phyloP scores from a whole-genome alignment of 2,888 invertebrate species.

The Prosopocoilus inquinatus region DNA sequence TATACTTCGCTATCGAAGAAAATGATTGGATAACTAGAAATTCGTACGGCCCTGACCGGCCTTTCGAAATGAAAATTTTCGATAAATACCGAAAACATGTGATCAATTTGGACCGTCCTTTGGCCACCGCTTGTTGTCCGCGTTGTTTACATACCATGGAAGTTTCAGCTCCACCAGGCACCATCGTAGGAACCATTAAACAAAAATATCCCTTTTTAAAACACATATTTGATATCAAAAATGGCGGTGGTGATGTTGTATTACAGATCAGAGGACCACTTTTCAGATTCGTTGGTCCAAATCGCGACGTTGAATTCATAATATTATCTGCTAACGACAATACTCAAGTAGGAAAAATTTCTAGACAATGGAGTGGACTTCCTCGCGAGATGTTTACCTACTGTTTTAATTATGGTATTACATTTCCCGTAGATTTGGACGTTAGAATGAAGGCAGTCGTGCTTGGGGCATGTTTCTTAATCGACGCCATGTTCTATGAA shows the following conservation, averaged over 20 bases:
- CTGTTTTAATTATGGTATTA: conserved; percentile 84
- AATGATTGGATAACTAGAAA: conserved; percentile 82
- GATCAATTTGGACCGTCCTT: conserved; percentile 78
- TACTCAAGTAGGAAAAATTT: conserved; percentile 79
- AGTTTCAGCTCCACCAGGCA: conserved; percentile 72
- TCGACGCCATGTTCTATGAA: conserved; percentile 59
- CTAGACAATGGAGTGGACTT: conserved; percentile 87
- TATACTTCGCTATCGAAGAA: conserved; percentile 80
- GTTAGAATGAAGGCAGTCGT: conserved; percentile 79
- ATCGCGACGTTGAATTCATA: conserved; percentile 82
- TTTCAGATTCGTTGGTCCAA: conserved; percentile 74
- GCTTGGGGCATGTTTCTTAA: conserved; percentile 75
- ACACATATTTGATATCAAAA: conserved; percentile 71
- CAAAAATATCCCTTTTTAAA: conserved; percentile 76
- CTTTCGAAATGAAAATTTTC: conserved; percentile 84
- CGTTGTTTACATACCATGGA: conserved; percentile 66
- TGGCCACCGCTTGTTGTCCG: conserved; percentile 67
- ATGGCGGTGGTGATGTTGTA: conserved; percentile 72
- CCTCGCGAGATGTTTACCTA: conserved; percentile 81
- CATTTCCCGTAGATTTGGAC: conserved; percentile 89
- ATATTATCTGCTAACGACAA: conserved; percentile 75
- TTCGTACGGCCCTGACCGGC: conserved; percentile 77
- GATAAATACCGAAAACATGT: conserved; percentile 83
- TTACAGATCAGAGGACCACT: conserved; percentile 78
- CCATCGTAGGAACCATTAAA: conserved; percentile 67